Base-by-base conservation (phyloP, 2,113 vertebrate genomes). In the Pimephales promelas region DNA sequence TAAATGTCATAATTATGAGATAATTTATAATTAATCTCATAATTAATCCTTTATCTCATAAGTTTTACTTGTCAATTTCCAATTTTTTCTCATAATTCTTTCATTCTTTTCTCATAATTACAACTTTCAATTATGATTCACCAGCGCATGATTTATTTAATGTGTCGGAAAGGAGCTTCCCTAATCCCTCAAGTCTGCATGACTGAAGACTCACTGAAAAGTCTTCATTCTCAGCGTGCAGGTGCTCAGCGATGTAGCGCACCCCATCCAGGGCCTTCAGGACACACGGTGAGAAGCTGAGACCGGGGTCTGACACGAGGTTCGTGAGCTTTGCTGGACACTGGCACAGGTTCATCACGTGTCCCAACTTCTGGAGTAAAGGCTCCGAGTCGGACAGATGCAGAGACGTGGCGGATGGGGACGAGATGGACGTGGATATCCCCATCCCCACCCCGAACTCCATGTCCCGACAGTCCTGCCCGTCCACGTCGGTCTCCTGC, bases 221-320 rank as follows among this genome's bases (percentile, higher is more conserved):
- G 89, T 98, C 97, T 0, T 95, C 94, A 0, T 99, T 97, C 90
- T 97, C 97, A 0, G 96, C 93, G 56, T 95, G 90, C 90, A 99
- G 92, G 85, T 98, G 97, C 43, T 98, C 95, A 0, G 97, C 97
- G 0, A 98, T 97, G 88, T 97, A 98, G 74, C 92, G 93, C 54
- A 99, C 95, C 0, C 97, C 96, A 34, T 97, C 95, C 89, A 99
- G 90, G 0, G 97, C 97, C 24, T 92, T 93, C 26, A 92, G 86
- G 4, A 97, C 86, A 9, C 87, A 83, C 2, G 94, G 94, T 0
- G 95, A 95, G 79, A 96, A 85, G 26, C 61, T n/a, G 31, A 85
- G 1, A 4, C 24, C 47, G 2, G 40, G 28, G 10, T 76, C 83
- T 18, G 79, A 6, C 52, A 75, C 59, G 10, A 64, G 43, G 56